Evolutionary conservation across 2,888 invertebrate species (phyloP).

Genomic region (Adela reaumurella): DNA sequence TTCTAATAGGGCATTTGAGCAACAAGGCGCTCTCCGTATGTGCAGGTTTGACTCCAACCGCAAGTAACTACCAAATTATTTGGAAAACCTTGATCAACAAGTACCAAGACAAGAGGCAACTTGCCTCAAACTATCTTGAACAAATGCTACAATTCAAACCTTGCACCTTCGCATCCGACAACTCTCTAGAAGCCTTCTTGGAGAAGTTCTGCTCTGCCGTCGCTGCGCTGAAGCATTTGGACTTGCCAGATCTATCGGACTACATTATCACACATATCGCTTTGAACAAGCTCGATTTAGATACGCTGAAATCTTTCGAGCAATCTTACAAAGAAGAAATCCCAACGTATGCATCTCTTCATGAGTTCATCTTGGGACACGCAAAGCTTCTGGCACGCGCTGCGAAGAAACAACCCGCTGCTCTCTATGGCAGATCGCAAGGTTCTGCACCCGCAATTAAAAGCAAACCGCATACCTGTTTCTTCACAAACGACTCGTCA

Average conservation of each 20-base stretch:
- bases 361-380: too few species aligned
- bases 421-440: too few species aligned
- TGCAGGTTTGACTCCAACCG: slow-evolving; percentile 23
- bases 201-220: slow-evolving; percentile 2
- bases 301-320: slow-evolving; percentile 3
- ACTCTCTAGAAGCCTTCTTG: neutral
- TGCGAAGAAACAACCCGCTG: too few species aligned
- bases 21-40: neutral
- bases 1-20: neutral
- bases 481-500: too few species aligned
- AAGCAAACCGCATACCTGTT: too few species aligned
- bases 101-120: slow-evolving; percentile 1
- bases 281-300: slow-evolving; percentile 13
- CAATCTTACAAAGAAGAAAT: too few species aligned
- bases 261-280: slow-evolving; percentile 11
- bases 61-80: slow-evolving; percentile 14
- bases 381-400: too few species aligned
- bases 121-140: neutral
- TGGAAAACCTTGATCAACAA: neutral
- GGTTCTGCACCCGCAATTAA: too few species aligned
- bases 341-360: too few species aligned
- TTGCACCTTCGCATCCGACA: neutral
- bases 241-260: slow-evolving; percentile 1
- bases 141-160: slow-evolving; percentile 1
- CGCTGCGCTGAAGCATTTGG: neutral